A percentile compares a stretch with the other conserved stretches of the same genome.
Evolutionary conservation across 2,113 vertebrate species (phyloP).

Genomic region (Ibidorhyncha struthersii): DNA sequence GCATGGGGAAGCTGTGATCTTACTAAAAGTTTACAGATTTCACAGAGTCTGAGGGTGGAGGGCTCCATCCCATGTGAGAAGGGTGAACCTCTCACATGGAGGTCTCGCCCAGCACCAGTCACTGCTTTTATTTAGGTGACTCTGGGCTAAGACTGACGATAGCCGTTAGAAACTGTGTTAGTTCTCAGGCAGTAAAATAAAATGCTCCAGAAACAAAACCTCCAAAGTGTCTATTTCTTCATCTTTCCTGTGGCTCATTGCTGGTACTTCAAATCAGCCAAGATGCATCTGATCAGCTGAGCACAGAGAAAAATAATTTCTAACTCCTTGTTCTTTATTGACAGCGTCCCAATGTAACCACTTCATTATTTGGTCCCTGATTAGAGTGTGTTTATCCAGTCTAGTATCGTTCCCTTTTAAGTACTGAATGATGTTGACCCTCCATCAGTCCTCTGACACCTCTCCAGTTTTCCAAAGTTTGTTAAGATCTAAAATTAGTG

Average conservation of each 20-base stretch:
- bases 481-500: background rate
- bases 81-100: accelerated
- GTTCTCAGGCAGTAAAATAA: background rate
- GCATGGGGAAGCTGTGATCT: background rate
- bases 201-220: background rate
- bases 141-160: background rate
- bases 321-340: background rate
- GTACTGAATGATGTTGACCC: background rate
- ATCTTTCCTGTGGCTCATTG: background rate
- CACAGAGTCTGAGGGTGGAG: accelerated
- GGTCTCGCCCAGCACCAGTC: background rate
- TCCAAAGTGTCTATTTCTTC: accelerated
- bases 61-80: background rate
- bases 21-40: background rate
- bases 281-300: background rate
- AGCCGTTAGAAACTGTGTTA: background rate
- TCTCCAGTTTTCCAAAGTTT: background rate
- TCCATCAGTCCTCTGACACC: background rate
- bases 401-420: background rate
- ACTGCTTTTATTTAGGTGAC: background rate
- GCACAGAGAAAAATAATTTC: background rate
- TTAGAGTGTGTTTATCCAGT: background rate
- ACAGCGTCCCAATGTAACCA: background rate
- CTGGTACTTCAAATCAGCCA: background rate
- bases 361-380: background rate